Base-by-base conservation (phyloP, 2,888 invertebrate genomes). In the Polylopha cassiicola region DNA sequence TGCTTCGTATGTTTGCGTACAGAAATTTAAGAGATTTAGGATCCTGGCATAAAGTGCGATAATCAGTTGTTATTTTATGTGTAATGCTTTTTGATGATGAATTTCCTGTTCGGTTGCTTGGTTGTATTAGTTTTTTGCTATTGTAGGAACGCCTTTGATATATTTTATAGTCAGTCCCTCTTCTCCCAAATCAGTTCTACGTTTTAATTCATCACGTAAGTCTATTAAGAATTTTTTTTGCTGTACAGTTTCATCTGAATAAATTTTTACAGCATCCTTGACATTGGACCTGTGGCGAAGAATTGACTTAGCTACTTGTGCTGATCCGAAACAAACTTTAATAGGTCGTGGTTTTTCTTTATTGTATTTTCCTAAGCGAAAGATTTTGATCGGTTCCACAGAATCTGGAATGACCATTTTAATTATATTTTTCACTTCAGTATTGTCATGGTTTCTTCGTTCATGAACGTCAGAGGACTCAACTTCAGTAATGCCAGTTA, bases 111-210 rank as follows among this genome's bases (percentile, higher is more conserved):
- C 17, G 17, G 4, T 4, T 17, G 4, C 6, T 17, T 4, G 4
- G 17, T 17, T 17, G 17, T 17, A 4, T 17, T 4, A 4, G 17
- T 6, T 3, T 4, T 11, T 10, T 6, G 13, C 11, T 24, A 33
- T 39, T 11, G 15, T 33, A 3, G 39, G 39, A 2, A 13, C n/a
- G 3, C 39, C 32, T 22, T 32, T 39, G 3, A 39, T 11, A 27
- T 28, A 32, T 11, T 33, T 33, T 4, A 39, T 39, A 4, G 10
- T 32, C 2, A 39, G 24, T 10, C 34, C 18, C n/a, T 3, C 21
- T 21, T 39, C 32, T 11, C 39, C 32, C 1, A 8, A 8, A 3
- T 27, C 21, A n/a, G 14, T 20, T n/a, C 39, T 23, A 1, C 16
- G 22, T 8, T 28, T 9, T 16, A 39, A 9, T 32, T 39, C 32